These are phyloP conservation scores for Rhyzopertha dominica DNA, from an alignment of 1,140 invertebrate species.

Conservation along the genomic window DNA sequence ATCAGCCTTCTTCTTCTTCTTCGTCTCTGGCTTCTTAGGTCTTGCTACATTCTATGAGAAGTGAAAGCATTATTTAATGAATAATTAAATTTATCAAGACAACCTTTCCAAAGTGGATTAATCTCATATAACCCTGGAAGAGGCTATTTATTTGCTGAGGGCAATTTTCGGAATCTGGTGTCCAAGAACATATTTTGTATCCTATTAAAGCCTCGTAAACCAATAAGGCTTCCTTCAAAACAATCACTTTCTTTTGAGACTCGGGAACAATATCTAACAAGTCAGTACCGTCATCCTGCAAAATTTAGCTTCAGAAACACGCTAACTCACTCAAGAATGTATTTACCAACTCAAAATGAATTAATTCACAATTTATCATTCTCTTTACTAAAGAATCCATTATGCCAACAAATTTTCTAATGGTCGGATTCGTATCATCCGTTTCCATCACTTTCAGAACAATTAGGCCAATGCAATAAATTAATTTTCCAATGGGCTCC, in stretches of 20 bases:
- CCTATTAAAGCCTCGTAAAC: conserved; percentile 52
- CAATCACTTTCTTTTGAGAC: conserved; percentile 45
- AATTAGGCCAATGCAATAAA: conserved; percentile 35
- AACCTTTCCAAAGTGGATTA: conserved; percentile 49
- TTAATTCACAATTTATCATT: conserved; percentile 40
- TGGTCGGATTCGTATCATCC: conserved; percentile 27
- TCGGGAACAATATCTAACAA: conserved; percentile 47
- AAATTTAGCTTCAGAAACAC: conserved; percentile 17
- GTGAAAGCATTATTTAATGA: conserved; percentile 9
- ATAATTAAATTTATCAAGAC: conserved; percentile 5
- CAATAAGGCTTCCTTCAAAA: conserved; percentile 45
- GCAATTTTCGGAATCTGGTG: conserved; percentile 32
- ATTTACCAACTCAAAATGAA: conserved; percentile 47
- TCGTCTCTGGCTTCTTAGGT: conserved; percentile 44
- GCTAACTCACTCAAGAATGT: not conserved
- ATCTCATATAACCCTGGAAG: conserved; percentile 46
- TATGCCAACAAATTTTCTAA: conserved; percentile 26
- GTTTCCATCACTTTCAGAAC: conserved; percentile 26
- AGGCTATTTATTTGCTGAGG: conserved; percentile 45
- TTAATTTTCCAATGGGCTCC: conserved; percentile 42
- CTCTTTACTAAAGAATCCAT: conserved; percentile 32
- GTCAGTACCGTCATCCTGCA: conserved; percentile 48
- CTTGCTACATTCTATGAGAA: conserved; percentile 40
- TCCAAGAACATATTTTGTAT: conserved; percentile 47
- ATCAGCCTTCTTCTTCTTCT: conserved; percentile 41